phyloP scores from a whole-genome alignment of 2,113 vertebrate genomes.

The Cyanocitta stelleri region DNA sequence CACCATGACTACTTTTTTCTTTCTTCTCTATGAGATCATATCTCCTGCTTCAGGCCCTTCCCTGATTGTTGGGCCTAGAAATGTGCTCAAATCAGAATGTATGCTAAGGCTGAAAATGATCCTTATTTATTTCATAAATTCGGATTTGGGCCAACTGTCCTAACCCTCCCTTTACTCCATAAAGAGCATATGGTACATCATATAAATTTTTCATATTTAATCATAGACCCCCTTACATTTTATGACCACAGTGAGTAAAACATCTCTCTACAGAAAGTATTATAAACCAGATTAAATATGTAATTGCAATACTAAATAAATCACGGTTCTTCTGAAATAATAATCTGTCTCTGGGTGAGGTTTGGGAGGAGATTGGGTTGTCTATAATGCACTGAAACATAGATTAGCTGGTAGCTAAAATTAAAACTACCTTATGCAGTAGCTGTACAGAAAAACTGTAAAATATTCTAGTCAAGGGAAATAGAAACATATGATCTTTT shows the following conservation, averaged over 20 bases:
- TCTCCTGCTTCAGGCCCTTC: background rate
- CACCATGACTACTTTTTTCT: background rate
- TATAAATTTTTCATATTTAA: background rate
- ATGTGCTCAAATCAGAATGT: background rate
- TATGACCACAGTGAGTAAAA: background rate
- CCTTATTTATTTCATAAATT: background rate
- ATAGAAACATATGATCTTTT: background rate
- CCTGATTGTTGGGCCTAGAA: background rate
- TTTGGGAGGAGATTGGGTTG: background rate
- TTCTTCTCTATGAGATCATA: background rate
- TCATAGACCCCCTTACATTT: background rate
- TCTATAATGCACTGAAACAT: background rate
- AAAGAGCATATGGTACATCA: background rate
- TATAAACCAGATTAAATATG: background rate
- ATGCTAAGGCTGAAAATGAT: background rate
- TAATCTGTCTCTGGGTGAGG: background rate
- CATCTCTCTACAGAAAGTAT: background rate
- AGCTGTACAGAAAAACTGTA: background rate
- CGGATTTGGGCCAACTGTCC: background rate
- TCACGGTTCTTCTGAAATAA: background rate
- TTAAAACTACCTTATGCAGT: background rate
- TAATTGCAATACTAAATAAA: slow-evolving; percentile 6
- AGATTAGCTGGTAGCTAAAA: background rate
- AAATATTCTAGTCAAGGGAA: background rate
- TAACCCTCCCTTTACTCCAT: background rate